Base-by-base conservation (phyloP, 2,888 invertebrate species). In the Chirona hameri region DNA sequence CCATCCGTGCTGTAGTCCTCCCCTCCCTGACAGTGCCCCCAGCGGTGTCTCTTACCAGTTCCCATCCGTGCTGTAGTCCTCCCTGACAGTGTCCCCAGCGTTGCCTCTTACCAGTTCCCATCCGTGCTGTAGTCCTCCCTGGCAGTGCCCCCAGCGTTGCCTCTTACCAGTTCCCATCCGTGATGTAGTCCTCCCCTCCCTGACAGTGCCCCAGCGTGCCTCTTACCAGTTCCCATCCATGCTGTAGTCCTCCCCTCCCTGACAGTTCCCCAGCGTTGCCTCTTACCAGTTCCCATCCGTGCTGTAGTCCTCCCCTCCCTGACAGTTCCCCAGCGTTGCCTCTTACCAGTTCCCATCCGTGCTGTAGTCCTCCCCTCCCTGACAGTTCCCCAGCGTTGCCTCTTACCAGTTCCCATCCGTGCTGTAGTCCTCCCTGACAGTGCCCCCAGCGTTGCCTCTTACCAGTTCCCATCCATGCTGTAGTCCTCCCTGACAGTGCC, bases 191-290 rank as follows among this genome's bases (percentile, higher is more conserved):
- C n/a, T n/a, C n/a, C n/a, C 88, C 83, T 88, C 88, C 52, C 88
- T 83, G 7, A 88, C 88, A 4, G 88, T 88, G 9, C 88, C 88
- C 88, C 88, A 88, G n/a, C n/a, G n/a, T n/a, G n/a, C n/a, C n/a
- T n/a, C 72, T 18, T 3, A 72, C 72, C 79, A 79, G 83, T 86
- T 85, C 9, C 87, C 88, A 83, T 88, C 86, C 9, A 81, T 83
- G 0, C 88, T 88, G 81, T 87, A 87, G 84, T 88, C n/a, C n/a
- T n/a, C n/a, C n/a, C 88, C 83, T 88, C 88, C 52, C 88, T 83
- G 7, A 88, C 88, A 4, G 88, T 88, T 5, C 88, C 88, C 88
- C 88, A 88, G n/a, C n/a, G n/a, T n/a, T n/a, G n/a, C n/a, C n/a
- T n/a, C 72, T 18, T 3, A 72, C 72, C 79, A 79, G 83, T 86